A percentile compares a stretch with the other conserved stretches of the same genome.
Conservation (phyloP, 2,888 invertebrate genomes). For the Tenthredo amoena region DNA sequence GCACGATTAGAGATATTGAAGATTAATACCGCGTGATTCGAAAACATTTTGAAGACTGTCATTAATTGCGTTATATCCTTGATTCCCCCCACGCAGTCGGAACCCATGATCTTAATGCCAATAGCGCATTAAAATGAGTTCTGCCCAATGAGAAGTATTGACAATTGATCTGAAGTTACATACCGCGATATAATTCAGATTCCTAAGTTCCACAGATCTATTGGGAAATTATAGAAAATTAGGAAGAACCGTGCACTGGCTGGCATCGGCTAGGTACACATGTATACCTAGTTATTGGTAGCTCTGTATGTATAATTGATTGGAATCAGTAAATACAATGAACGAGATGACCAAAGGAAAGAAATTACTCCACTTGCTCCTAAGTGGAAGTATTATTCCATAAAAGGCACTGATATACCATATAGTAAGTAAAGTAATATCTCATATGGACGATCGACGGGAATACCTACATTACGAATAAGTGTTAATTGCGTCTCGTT, state of each 20-base stretch:
- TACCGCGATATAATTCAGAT: neutral
- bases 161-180: neutral
- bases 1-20: neutral
- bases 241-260: neutral
- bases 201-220: neutral
- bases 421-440: neutral
- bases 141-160: neutral
- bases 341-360: neutral
- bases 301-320: neutral
- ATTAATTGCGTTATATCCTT: neutral
- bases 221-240: neutral
- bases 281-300: neutral
- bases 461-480: neutral
- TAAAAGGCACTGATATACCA: conserved; percentile 30
- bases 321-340: neutral
- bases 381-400: neutral
- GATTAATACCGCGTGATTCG: neutral
- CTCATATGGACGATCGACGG: neutral
- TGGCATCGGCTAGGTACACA: neutral
- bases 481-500: neutral
- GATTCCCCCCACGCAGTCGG: neutral
- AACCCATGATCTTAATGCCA: neutral
- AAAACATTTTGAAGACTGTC: neutral
- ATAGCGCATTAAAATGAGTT: neutral
- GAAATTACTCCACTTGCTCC: neutral